Evolutionary conservation across 2,888 invertebrate genomes (phyloP).

Genomic region (Rutpela maculata): DNA sequence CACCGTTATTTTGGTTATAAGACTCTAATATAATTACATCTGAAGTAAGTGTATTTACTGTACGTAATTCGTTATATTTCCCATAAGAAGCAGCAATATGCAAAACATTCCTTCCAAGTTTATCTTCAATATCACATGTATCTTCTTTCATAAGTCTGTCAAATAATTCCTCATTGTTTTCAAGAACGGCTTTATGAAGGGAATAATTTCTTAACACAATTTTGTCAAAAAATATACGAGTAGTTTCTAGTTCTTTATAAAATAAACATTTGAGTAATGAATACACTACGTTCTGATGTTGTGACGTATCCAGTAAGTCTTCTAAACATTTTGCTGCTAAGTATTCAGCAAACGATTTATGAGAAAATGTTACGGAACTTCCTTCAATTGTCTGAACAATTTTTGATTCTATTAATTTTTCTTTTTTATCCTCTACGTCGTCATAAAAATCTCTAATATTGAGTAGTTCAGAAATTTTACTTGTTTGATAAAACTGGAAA

Average conservation of each 20-base stretch:
- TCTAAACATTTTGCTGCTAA: not conserved
- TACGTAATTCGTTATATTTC: not conserved
- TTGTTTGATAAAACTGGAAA: not conserved
- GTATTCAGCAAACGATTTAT: not conserved
- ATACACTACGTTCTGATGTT: not conserved
- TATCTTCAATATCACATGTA: not conserved
- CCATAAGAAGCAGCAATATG: slow-evolving; percentile 13
- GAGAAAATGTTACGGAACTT: not conserved
- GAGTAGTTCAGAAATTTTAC: not conserved
- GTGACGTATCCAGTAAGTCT: not conserved
- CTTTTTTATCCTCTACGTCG: not conserved
- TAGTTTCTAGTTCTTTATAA: not conserved
- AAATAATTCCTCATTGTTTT: not conserved
- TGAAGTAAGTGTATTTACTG: not conserved
- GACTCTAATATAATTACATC: not conserved
- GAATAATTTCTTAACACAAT: not conserved
- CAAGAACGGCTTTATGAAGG: not conserved
- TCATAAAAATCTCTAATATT: not conserved
- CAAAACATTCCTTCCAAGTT: not conserved
- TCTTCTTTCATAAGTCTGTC: not conserved
- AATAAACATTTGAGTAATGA: not conserved
- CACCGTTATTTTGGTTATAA: not conserved
- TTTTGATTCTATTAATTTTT: not conserved
- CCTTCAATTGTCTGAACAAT: not conserved
- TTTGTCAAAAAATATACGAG: slow-evolving; percentile 14